Percentiles rank a stretch among this genome's conserved stretches.
These are phyloP conservation scores for Parelbella ahira DNA, from an alignment of 2,888 invertebrate species.

Conservation along the genomic window DNA sequence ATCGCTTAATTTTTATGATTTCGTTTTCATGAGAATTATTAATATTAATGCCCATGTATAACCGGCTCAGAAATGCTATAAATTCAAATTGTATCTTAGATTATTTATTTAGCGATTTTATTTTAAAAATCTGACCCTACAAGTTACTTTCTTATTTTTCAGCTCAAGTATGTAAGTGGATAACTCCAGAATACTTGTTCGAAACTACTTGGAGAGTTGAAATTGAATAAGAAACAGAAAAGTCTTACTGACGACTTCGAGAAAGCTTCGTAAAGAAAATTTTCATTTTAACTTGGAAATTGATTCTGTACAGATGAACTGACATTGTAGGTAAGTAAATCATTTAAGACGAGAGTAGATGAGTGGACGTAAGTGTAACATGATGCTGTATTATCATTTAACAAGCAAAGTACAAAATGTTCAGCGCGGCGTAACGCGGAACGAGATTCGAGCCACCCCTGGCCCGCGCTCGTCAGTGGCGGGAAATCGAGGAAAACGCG, in stretches of 20 bases:
- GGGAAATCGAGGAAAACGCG: slow-evolving; percentile 75
- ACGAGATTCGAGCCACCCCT: slow-evolving; percentile 25
- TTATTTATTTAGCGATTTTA: no score
- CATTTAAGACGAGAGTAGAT: slow-evolving; percentile 6
- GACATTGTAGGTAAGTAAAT: no score
- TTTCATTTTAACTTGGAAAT: not conserved
- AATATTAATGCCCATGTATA: no score
- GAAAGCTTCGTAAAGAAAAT: not conserved
- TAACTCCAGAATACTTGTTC: not conserved
- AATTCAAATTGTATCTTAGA: no score
- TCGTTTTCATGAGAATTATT: no score
- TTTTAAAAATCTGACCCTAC: no score
- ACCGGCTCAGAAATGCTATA: no score
- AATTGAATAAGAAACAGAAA: not conserved
- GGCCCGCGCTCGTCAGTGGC: slow-evolving; percentile 38
- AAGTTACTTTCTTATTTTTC: no score
- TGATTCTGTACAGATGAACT: not conserved
- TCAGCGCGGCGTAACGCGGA: slow-evolving; percentile 21
- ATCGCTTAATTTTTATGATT: no score
- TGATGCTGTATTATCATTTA: slow-evolving; percentile 15
- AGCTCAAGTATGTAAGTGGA: no score
- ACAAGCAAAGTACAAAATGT: slow-evolving; percentile 18
- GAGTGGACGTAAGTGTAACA: slow-evolving; percentile 10
- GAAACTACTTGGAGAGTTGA: slow-evolving; percentile 1
- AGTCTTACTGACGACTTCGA: not conserved